A percentile compares a stretch with the other conserved stretches of the same genome.
Conservation (phyloP, 2,888 invertebrate species). For the Tanypteryx hageni region DNA sequence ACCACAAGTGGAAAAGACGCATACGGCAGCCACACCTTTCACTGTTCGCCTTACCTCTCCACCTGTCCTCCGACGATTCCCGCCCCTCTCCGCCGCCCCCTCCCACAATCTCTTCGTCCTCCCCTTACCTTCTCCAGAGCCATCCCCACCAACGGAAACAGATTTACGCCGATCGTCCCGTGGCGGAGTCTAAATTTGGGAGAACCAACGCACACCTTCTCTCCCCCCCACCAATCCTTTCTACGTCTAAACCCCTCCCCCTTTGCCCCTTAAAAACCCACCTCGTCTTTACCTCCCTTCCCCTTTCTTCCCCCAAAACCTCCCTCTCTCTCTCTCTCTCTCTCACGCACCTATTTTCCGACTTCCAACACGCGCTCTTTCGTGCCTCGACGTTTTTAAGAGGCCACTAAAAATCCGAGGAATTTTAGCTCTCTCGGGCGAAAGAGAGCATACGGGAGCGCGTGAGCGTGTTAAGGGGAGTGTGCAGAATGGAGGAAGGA, state of each 20-base stretch:
- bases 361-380: not conserved
- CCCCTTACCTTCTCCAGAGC: no score
- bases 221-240: not conserved
- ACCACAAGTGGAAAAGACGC: no score
- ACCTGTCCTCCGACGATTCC: no score
- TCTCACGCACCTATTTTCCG: not conserved
- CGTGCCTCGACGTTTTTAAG: not conserved
- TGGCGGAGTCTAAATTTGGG: conserved; percentile 29
- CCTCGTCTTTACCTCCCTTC: no score
- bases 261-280: no score
- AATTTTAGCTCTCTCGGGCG: not conserved
- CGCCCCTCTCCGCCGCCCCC: no score
- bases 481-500: not conserved
- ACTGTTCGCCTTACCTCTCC: no score
- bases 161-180: conserved; percentile 35
- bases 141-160: no score
- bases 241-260: no score
- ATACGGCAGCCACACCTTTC: no score
- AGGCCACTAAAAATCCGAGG: not conserved
- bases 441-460: not conserved
- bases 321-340: not conserved
- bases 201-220: not conserved
- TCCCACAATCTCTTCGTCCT: no score
- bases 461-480: not conserved
- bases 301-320: no score